Conservation (phyloP, 1,140 invertebrate species). For the Brachionus sp. region DNA sequence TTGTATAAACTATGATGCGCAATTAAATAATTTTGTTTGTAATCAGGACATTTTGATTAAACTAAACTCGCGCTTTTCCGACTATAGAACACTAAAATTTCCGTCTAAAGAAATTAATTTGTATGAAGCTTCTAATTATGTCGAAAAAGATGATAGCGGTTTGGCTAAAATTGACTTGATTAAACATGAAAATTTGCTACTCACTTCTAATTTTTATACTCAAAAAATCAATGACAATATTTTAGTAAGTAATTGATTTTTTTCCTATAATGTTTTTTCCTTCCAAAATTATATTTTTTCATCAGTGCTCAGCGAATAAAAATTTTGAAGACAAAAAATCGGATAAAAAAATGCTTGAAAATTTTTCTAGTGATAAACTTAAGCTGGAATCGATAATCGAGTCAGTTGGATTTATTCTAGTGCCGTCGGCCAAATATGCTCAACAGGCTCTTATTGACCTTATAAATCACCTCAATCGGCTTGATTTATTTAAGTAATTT, state of each 20-base stretch:
- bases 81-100: conserved; percentile 6
- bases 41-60: conserved; percentile 19
- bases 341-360: background rate
- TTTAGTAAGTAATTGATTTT: conserved; percentile 1
- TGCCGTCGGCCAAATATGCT: background rate
- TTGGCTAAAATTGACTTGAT: background rate
- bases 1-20: background rate
- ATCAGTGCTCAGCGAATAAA: background rate
- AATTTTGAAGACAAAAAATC: background rate
- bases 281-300: background rate
- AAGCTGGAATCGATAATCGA: conserved; percentile 25
- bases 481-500: background rate
- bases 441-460: background rate
- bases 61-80: background rate
- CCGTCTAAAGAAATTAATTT: background rate
- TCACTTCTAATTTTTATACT: background rate
- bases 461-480: background rate
- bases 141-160: background rate
- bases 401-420: conserved; percentile 22
- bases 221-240: conserved; percentile 17
- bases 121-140: background rate
- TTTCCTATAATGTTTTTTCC: background rate
- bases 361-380: background rate
- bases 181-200: background rate
- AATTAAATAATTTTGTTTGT: conserved; percentile 13